phyloP scores from a whole-genome alignment of 2,888 invertebrate genomes.

The Phyllotreta striolata region DNA sequence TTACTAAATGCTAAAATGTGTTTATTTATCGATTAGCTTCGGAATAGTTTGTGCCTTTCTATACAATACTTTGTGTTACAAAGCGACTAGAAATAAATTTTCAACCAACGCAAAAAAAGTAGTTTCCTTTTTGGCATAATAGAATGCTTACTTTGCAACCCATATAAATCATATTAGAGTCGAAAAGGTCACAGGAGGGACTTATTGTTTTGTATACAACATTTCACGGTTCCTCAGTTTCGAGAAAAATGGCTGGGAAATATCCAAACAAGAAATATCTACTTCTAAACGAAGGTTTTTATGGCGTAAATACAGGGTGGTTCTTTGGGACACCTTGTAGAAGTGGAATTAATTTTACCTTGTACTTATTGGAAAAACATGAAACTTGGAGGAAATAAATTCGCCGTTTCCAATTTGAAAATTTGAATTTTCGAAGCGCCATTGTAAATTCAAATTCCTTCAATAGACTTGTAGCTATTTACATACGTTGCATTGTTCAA shows the following conservation, averaged over 20 bases:
- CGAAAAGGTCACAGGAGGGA: constrained; percentile 11
- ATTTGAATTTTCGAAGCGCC: too few species aligned
- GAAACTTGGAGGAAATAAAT: neutral
- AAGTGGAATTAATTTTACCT: too few species aligned
- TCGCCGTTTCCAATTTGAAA: too few species aligned
- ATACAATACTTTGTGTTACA: too few species aligned
- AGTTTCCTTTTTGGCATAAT: constrained; percentile 19
- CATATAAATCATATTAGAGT: constrained; percentile 22
- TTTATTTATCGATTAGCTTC: too few species aligned
- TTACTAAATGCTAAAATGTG: too few species aligned
- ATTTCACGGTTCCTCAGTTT: neutral
- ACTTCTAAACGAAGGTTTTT: neutral
- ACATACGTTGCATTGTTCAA: too few species aligned
- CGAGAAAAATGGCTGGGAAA: constrained; percentile 15
- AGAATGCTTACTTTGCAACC: constrained; percentile 23
- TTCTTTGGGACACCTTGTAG: too few species aligned
- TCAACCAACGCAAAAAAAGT: too few species aligned
- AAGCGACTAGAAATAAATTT: constrained; percentile 12
- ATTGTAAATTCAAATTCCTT: too few species aligned
- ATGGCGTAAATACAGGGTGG: neutral
- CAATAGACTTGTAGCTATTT: too few species aligned
- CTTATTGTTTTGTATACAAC: constrained; percentile 26
- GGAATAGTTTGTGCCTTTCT: too few species aligned
- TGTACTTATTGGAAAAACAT: neutral
- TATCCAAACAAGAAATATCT: constrained; percentile 5